Base-by-base conservation (phyloP, 2,113 vertebrate genomes). In the Excalfactoria chinensis region DNA sequence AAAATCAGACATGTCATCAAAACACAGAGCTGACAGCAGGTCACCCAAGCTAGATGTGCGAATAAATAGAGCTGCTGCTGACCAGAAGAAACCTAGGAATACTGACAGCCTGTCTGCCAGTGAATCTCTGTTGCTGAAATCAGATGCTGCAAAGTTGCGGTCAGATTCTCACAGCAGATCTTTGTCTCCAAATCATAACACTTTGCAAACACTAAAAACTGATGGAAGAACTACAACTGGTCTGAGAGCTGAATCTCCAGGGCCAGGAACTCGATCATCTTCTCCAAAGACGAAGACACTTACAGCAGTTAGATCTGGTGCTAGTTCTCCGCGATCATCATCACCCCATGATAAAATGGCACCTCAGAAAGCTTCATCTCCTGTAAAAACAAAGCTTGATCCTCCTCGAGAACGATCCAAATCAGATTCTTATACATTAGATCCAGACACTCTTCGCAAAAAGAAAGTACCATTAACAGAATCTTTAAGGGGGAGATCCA, bases 151-250 rank as follows among this genome's bases (percentile, higher is more conserved):
- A 71, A 99, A 99, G 94, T 73, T 99, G 96, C 97, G 99, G 62
- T 99, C 99, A 21, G 99, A 99, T 97, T 99, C 99, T 11, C 99
- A 99, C 73, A 99, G 99, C 89, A 98, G 99, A 87, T 99, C 99
- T 16, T 96, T 99, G 95, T 99, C 99, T 1, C 99, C 99, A 62
- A 99, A 99, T 95, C 99, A 99, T 95, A 99, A 99, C 95, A 99
- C 99, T 63, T 90, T 99, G 63, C 99, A 99, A 93, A 99, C 99
- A 13, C 97, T 99, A 37, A 99, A 99, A 96, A 98, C 98, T 8
- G 99, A 99, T 49, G 98, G 98, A 58, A 98, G 98, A 94, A 98
- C 97, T 44, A 96, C 98, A 13, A 96, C 98, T 51, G 97, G 98
- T 91, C 95, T 98, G 20, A 98, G 99, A 90, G 98, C 98, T 3